Base-by-base conservation (phyloP, 2,888 invertebrate species). In the Drosophila cognata region DNA sequence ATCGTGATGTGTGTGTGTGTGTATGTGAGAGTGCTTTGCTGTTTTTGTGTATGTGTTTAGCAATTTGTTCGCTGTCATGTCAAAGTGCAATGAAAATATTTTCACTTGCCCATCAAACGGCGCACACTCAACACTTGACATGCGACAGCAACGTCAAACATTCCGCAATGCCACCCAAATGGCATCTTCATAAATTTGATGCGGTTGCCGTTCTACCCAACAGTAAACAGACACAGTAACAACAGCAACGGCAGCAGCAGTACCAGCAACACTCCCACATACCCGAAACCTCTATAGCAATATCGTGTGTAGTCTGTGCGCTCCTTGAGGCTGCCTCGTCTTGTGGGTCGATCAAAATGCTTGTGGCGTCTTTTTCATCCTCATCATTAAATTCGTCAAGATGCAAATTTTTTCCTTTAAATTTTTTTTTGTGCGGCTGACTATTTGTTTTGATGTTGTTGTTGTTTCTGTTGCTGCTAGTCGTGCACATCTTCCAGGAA, bases 11-110 rank as follows among this genome's bases (percentile, higher is more conserved):
- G 36, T 74, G 18, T 58, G 25, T 50, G 31, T 43, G 51, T 64
- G 43, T 52, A 18, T 74, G 41, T 56, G 69, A 51, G 29, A 60
- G 52, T 38, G 29, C 55, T 50, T 50, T 28, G 53, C 33, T 58
- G 46, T 43, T 31, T 43, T 31, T 56, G 53, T 79, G 58, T 60
- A 38, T 65, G 50, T 71, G 71, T 59, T 61, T 71, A 57, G 74
- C 84, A 91, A 88, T 88, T 88, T 91, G 88, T 81, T 86, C 76
- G 87, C 90, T 88, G 88, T 88, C 88, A 88, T 88, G 88, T 88
- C 90, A 90, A 79, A 91, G 90, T 91, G 91, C 88, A 88, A 91
- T 88, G 90, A 86, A 88, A 91, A 91, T 88, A 91, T 91, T 91
- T 88, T 88, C 91, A 91, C 87, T 90, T 75, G 71, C 79, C 79